A percentile compares a stretch with the other conserved stretches of the same genome.
phyloP scores from a whole-genome alignment of 2,113 vertebrate genomes.

The Zosterops japonicus region DNA sequence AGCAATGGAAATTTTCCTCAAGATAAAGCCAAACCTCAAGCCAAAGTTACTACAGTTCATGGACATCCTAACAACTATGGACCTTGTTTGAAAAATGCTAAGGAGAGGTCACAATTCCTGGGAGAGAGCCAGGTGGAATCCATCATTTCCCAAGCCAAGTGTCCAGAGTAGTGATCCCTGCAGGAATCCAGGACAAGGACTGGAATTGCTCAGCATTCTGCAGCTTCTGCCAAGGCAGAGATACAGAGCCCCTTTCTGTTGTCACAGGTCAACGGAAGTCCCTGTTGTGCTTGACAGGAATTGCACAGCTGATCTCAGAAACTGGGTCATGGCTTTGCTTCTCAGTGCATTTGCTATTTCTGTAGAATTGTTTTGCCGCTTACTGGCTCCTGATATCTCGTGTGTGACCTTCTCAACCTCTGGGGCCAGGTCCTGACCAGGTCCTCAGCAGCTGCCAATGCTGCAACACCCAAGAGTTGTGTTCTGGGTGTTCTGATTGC shows the following conservation, averaged over 20 bases:
- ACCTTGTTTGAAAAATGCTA: not conserved
- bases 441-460: not conserved
- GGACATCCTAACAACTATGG: not conserved
- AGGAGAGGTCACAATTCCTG: not conserved
- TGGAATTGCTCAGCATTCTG: not conserved
- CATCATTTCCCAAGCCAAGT: not conserved
- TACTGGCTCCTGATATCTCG: not conserved
- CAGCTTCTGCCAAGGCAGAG: not conserved
- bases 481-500: not conserved
- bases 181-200: not conserved
- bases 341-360: not conserved
- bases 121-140: not conserved
- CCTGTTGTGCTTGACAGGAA: not conserved
- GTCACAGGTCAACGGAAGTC: not conserved
- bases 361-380: not conserved
- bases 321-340: not conserved
- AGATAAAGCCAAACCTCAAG: slow-evolving; percentile 48
- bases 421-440: not conserved
- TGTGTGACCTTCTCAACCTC: not conserved
- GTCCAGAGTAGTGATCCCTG: not conserved
- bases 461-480: not conserved
- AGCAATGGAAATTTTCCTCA: slow-evolving; percentile 43
- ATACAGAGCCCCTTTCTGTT: not conserved
- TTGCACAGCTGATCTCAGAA: slow-evolving; percentile 5
- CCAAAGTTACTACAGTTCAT: slow-evolving; percentile 32